These are phyloP conservation scores for Gallinago jamesoni DNA, from an alignment of 2,113 vertebrate species.

Conservation along the genomic window DNA sequence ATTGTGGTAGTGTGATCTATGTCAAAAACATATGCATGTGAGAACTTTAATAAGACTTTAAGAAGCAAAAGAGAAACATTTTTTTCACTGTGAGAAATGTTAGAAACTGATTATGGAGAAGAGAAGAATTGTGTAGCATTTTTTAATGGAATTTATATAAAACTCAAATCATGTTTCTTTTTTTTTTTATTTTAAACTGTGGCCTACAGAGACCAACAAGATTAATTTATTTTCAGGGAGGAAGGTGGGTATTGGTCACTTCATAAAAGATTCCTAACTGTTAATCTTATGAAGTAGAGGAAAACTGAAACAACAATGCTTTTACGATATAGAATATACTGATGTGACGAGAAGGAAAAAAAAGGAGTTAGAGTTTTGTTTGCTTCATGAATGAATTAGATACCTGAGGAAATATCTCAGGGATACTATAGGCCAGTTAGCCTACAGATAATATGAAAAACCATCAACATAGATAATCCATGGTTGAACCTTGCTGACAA, in stretches of 20 bases:
- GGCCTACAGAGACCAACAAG: neutral
- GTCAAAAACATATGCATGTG: neutral
- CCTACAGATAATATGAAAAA: neutral
- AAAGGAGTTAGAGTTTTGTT: neutral
- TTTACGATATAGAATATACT: neutral
- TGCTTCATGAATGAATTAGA: neutral
- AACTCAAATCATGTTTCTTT: neutral
- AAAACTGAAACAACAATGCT: neutral
- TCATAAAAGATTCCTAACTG: neutral
- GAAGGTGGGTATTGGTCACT: neutral
- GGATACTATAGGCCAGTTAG: neutral
- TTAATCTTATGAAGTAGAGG: neutral
- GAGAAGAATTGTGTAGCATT: neutral
- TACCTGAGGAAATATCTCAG: neutral
- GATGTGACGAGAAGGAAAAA: neutral
- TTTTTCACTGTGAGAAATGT: neutral
- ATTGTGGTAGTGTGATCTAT: slow-evolving; percentile 22
- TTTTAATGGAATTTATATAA: neutral
- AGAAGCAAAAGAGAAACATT: neutral
- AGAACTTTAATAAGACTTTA: slow-evolving; percentile 12
- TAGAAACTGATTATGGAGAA: neutral
- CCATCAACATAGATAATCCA: neutral
- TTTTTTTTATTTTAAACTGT: neutral
- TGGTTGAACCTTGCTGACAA: neutral
- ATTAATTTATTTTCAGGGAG: neutral